Conservation (phyloP, 2,888 invertebrate species). For the Cantharis rustica region DNA sequence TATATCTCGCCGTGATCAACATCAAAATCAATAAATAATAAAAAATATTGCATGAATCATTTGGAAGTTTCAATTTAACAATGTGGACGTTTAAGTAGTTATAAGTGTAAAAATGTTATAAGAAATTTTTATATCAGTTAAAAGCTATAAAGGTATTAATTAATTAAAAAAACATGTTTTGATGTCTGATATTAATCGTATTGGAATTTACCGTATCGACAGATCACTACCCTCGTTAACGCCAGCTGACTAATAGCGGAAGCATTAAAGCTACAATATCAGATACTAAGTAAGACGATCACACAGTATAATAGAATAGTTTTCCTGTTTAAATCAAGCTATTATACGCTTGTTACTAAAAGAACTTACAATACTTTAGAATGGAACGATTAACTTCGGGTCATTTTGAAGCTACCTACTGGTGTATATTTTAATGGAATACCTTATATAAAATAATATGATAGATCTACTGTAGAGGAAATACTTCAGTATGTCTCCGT, state of each 20-base stretch:
- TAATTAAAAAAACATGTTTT: background rate
- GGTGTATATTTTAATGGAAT: background rate
- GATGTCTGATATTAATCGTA: slow-evolving; percentile 16
- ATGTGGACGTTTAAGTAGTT: background rate
- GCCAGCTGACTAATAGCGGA: slow-evolving; percentile 58
- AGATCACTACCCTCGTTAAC: slow-evolving; percentile 56
- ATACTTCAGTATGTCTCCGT: too few species aligned
- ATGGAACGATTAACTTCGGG: background rate
- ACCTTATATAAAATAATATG: too few species aligned
- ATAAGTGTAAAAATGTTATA: background rate
- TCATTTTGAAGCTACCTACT: background rate
- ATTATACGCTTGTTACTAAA: slow-evolving; percentile 21
- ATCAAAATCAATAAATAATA: background rate
- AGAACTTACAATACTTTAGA: too few species aligned
- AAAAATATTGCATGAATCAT: background rate
- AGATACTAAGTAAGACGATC: slow-evolving; percentile 55
- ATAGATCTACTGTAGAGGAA: background rate
- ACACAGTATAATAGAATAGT: slow-evolving; percentile 51
- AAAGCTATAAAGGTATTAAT: background rate
- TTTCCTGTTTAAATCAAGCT: slow-evolving; percentile 49
- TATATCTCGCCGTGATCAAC: background rate
- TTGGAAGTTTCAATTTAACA: background rate
- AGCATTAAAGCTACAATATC: slow-evolving; percentile 52
- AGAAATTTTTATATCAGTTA: slow-evolving; percentile 27
- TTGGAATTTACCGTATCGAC: slow-evolving; percentile 45